These are phyloP conservation scores for Caenorhabditis elegans DNA, from an alignment of 1,140 invertebrate genomes.

Conservation along the genomic window DNA sequence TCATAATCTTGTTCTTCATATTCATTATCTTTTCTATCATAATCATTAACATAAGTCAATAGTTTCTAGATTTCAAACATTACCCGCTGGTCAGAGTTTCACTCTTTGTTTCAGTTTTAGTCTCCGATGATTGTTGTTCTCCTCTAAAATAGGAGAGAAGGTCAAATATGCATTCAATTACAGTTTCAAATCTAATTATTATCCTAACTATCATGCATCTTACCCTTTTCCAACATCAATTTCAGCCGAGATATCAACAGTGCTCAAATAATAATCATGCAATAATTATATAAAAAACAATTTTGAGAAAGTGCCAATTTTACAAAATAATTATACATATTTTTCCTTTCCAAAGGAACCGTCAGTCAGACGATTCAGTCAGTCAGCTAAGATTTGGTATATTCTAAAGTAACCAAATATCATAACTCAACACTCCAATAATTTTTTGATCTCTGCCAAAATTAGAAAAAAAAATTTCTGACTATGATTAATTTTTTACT, in stretches of 20 bases:
- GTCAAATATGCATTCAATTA: not conserved
- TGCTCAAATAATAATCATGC: not conserved
- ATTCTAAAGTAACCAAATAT: no score
- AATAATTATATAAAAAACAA: no score
- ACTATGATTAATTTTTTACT: no score
- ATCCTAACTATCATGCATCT: slow-evolving; percentile 13
- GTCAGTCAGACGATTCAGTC: no score
- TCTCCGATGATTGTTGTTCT: not conserved
- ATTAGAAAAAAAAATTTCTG: no score
- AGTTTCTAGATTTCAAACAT: not conserved
- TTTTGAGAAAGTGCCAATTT: no score
- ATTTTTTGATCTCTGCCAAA: no score
- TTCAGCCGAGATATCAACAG: not conserved
- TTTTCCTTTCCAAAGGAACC: no score
- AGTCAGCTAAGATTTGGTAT: no score
- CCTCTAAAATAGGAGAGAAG: not conserved
- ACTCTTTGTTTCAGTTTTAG: not conserved
- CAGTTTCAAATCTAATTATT: not conserved
- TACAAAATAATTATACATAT: no score
- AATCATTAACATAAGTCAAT: not conserved
- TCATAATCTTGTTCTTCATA: slow-evolving; percentile 8
- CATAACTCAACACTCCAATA: no score
- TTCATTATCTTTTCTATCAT: not conserved
- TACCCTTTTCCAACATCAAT: slow-evolving; percentile 7
- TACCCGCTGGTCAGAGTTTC: not conserved